These are phyloP conservation scores for Arothron firmamentum DNA, from an alignment of 2,113 vertebrate species.

Conservation along the genomic window DNA sequence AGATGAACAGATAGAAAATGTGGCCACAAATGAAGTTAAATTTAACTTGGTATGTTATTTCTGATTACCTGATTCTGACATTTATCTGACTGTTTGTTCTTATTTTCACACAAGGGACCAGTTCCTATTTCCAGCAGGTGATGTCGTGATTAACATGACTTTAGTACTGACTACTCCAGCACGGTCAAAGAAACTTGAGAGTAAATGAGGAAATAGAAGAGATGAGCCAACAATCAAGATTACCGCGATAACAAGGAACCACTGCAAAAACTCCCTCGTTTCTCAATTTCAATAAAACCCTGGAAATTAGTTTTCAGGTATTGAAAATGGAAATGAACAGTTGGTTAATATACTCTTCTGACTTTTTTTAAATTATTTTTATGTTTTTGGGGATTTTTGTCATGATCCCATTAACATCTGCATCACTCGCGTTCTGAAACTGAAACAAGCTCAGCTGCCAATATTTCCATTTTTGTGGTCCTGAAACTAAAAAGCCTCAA, in stretches of 20 bases:
- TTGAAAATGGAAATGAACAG: conserved; percentile 39
- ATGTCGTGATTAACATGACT: neutral
- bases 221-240: conserved; percentile 21
- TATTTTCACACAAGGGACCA: neutral
- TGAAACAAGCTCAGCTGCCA: no score
- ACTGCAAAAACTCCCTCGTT: conserved; percentile 8
- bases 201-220: conserved; percentile 61
- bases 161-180: conserved; percentile 24
- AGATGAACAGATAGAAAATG: conserved; percentile 18
- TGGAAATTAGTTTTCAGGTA: conserved; percentile 26
- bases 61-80: neutral
- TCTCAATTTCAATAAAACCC: conserved; percentile 17
- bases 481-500: conserved; percentile 42
- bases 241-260: conserved; percentile 10
- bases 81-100: neutral
- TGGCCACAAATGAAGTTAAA: neutral
- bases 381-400: conserved; percentile 50
- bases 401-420: conserved; percentile 31
- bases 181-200: conserved; percentile 16
- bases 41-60: no score
- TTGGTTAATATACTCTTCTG: conserved; percentile 22
- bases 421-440: neutral
- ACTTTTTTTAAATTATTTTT: no score
- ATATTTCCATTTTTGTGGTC: no score
- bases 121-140: conserved; percentile 7